Conservation (phyloP, 1,140 invertebrate genomes). For the Magallana gigas region DNA sequence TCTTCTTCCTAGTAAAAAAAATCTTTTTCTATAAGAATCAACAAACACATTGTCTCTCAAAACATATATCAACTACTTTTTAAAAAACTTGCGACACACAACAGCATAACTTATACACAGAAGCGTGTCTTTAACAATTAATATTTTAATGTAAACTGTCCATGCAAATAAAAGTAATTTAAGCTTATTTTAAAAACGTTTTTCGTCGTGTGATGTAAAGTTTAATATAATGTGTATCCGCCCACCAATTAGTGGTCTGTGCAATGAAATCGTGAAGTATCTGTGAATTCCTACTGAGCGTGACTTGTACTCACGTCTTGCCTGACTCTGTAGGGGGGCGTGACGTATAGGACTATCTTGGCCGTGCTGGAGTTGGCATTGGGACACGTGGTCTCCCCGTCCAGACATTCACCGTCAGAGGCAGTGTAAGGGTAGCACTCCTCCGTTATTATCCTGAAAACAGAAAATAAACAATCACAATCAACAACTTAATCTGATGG, state of each 20-base stretch:
- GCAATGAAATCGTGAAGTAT: background rate
- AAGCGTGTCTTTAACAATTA: too few relatives aligned
- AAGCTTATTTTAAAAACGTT: too few relatives aligned
- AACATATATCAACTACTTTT: too few relatives aligned
- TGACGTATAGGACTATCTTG: conserved; percentile 85
- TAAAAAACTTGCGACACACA: too few relatives aligned
- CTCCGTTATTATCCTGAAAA: conserved; percentile 87
- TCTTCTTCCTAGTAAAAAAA: conserved; percentile 82
- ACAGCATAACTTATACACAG: too few relatives aligned
- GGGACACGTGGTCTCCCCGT: conserved; percentile 57
- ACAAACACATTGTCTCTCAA: too few relatives aligned
- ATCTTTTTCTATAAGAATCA: too few relatives aligned
- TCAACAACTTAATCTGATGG: background rate
- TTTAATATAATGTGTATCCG: too few relatives aligned
- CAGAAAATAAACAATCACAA: background rate
- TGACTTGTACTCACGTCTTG: conserved; percentile 61
- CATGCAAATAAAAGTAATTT: too few relatives aligned
- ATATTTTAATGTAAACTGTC: too few relatives aligned
- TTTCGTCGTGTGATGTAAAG: too few relatives aligned
- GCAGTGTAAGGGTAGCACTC: conserved; percentile 88
- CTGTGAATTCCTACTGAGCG: background rate
- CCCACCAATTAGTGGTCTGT: too few relatives aligned
- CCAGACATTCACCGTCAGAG: conserved; percentile 45
- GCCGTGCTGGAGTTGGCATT: conserved; percentile 61
- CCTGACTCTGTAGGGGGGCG: conserved; percentile 90